Conservation (phyloP, 2,888 invertebrate genomes). For the Steromphala cineraria region DNA sequence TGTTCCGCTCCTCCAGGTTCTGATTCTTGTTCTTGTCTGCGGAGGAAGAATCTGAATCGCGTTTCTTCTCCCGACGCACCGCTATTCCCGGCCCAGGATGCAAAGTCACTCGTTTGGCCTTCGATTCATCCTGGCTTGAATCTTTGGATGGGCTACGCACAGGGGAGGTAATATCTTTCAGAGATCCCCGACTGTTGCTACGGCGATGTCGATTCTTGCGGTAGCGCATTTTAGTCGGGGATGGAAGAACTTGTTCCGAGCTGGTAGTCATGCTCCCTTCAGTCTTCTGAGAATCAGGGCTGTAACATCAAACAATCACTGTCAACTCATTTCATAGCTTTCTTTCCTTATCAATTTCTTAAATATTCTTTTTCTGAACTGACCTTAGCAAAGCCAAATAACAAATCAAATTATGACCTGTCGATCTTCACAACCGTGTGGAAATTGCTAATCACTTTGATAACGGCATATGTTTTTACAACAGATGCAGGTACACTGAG, state of each 20-base stretch:
- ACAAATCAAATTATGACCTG: no score
- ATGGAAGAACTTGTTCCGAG: slow-evolving; percentile 63
- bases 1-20: slow-evolving; percentile 51
- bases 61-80: slow-evolving; percentile 22
- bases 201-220: slow-evolving; percentile 73
- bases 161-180: slow-evolving; percentile 60
- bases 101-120: slow-evolving; percentile 16
- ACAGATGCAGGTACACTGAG: no score
- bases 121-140: slow-evolving; percentile 54
- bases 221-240: slow-evolving; percentile 67
- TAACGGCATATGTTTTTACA: no score
- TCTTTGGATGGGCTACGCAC: slow-evolving; percentile 66
- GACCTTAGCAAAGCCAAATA: no score
- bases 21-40: slow-evolving; percentile 23
- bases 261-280: slow-evolving; percentile 62
- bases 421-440: no score
- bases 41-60: neutral
- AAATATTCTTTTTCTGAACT: no score
- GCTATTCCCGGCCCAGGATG: slow-evolving; percentile 65
- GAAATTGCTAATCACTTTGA: no score
- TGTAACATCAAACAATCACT: slow-evolving; percentile 20
- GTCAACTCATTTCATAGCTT: no score
- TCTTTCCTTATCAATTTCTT: no score
- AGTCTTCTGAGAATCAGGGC: slow-evolving; percentile 61
- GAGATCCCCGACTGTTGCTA: slow-evolving; percentile 71